Evolutionary conservation across 1,140 invertebrate species (phyloP).

Genomic region (Zaprionus nigranus): DNA sequence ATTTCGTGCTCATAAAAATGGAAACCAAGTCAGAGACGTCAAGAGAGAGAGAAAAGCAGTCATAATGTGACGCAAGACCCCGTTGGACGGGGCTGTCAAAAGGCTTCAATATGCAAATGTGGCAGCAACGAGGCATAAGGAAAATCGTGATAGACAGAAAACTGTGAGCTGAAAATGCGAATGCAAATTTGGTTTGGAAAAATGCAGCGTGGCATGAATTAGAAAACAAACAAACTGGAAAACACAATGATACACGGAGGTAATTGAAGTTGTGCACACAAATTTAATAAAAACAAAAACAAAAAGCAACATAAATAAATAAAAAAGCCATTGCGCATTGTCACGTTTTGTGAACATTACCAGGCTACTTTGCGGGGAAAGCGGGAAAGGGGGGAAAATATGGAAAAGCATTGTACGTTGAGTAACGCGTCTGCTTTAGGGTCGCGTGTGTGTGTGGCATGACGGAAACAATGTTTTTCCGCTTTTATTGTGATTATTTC

Average conservation of each 20-base stretch:
- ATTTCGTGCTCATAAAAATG: conserved; percentile 32
- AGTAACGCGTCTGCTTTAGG: conserved; percentile 42
- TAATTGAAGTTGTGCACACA: conserved; percentile 62
- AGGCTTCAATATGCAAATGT: conserved; percentile 15
- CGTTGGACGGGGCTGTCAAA: conserved; percentile 59
- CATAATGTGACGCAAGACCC: conserved; percentile 68
- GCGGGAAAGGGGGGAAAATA: conserved; percentile 47
- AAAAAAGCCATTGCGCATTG: conserved; percentile 54
- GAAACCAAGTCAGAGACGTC: conserved; percentile 43
- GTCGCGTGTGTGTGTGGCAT: conserved; percentile 53
- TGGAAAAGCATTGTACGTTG: conserved; percentile 56
- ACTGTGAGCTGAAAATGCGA: conserved; percentile 11
- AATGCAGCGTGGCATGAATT: neutral
- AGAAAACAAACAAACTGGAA: conserved; percentile 55
- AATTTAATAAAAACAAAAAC: conserved; percentile 31
- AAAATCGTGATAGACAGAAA: conserved; percentile 37
- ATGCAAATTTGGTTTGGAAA: conserved; percentile 10
- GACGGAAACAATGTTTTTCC: conserved; percentile 74
- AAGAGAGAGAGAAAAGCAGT: conserved; percentile 62
- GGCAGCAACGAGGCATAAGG: neutral
- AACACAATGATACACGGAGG: conserved; percentile 41
- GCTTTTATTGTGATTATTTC: conserved; percentile 43
- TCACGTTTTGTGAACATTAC: conserved; percentile 71
- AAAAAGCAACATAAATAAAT: conserved; percentile 33
- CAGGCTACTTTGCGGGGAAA: neutral